phyloP scores from a whole-genome alignment of 92 coral and sea anemone species.

The Epizoanthus fatuus region DNA sequence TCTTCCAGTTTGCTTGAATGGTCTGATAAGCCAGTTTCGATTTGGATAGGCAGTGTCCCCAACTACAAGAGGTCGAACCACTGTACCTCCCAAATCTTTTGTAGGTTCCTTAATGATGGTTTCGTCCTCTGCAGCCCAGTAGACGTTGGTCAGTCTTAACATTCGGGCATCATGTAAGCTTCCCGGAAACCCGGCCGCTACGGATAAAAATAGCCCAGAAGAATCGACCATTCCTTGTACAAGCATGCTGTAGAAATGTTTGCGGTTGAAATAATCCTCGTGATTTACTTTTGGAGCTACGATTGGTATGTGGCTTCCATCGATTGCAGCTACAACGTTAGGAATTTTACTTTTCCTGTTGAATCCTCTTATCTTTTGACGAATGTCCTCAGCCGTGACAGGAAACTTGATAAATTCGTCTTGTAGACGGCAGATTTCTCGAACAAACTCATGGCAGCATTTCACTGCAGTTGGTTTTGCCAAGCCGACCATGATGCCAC shows the following conservation, averaged over 20 bases:
- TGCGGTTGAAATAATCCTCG: conserved; percentile 58
- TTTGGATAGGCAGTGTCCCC: conserved; percentile 59
- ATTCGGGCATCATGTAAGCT: conserved; percentile 57
- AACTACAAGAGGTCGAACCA: conserved; percentile 53
- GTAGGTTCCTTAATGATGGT: conserved; percentile 47
- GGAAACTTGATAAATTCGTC: conserved; percentile 66
- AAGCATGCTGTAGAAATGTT: conserved; percentile 53
- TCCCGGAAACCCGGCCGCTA: conserved; percentile 56
- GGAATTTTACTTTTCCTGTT: conserved; percentile 52
- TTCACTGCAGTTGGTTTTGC: conserved; percentile 51
- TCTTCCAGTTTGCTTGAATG: conserved; percentile 59
- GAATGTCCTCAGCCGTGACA: conserved; percentile 55
- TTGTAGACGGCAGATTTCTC: conserved; percentile 59
- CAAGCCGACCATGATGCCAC: conserved; percentile 40
- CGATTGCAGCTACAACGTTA: conserved; percentile 61
- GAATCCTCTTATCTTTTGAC: conserved; percentile 61
- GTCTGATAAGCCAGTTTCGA: conserved; percentile 59
- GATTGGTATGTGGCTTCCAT: conserved; percentile 60
- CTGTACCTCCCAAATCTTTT: conserved; percentile 41
- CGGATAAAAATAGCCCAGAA: conserved; percentile 58
- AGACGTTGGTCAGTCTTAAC: conserved; percentile 53
- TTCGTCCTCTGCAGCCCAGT: conserved; percentile 57
- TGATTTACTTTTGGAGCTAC: conserved; percentile 54
- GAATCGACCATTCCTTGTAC: conserved; percentile 60
- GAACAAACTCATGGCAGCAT: conserved; percentile 63